A percentile compares a stretch with the other conserved stretches of the same genome.
These are phyloP conservation scores for Penaeus indicus DNA, from an alignment of 1,140 invertebrate genomes.

Conservation along the genomic window DNA sequence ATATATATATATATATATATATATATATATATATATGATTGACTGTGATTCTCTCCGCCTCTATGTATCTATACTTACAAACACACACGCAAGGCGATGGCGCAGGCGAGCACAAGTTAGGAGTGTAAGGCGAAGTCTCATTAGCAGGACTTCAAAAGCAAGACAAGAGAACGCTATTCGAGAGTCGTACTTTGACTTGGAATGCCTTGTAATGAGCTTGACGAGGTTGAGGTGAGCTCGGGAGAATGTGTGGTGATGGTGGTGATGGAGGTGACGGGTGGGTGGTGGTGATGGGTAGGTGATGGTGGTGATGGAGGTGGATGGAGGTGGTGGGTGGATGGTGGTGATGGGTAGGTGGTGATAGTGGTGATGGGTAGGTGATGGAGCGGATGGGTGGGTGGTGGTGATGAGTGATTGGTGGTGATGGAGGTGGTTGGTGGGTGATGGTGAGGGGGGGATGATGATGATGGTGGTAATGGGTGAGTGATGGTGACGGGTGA, in stretches of 20 bases:
- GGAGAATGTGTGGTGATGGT: too few relatives aligned
- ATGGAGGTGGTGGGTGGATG: not conserved
- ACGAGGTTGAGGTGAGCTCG: too few relatives aligned
- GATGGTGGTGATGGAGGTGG: not conserved
- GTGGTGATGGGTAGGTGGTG: not conserved
- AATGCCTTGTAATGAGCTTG: too few relatives aligned
- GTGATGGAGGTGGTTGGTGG: not conserved
- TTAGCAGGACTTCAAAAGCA: too few relatives aligned
- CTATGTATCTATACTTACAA: too few relatives aligned
- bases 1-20: too few relatives aligned
- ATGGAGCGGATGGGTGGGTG: not conserved
- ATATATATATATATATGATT: not conserved
- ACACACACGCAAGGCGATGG: too few relatives aligned
- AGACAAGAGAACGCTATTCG: too few relatives aligned
- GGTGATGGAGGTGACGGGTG: not conserved
- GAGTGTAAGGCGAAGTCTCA: too few relatives aligned
- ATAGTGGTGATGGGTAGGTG: not conserved
- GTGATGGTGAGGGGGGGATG: not conserved
- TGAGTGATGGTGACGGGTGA: not conserved
- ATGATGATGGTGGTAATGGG: not conserved
- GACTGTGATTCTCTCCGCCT: too few relatives aligned
- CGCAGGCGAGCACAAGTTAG: too few relatives aligned
- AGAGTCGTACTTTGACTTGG: too few relatives aligned
- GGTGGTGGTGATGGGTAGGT: not conserved
- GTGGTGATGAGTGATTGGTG: not conserved